Percentiles rank a stretch among this genome's conserved stretches.
Conservation (phyloP, 2,888 invertebrate species). For the Lepetodrilus schrolli region DNA sequence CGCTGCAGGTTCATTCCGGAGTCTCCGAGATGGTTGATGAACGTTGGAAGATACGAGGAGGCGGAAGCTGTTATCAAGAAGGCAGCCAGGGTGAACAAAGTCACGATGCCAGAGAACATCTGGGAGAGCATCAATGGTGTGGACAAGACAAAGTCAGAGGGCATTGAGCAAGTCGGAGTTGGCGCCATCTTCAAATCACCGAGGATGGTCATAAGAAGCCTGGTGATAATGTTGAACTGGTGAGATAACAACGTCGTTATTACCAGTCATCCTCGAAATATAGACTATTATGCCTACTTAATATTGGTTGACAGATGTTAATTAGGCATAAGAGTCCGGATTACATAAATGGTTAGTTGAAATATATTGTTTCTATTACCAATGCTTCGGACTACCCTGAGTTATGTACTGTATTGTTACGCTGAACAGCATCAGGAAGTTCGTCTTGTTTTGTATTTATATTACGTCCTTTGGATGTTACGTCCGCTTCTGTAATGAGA, state of each 20-base stretch:
- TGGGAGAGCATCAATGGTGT: conserved; percentile 46
- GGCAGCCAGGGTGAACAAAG: conserved; percentile 46
- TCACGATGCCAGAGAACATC: conserved; percentile 39
- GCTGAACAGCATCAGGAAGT: too few species aligned
- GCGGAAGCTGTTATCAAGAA: conserved; percentile 82
- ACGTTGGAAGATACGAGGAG: conserved; percentile 87
- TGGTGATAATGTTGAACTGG: conserved; percentile 43
- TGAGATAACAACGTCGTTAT: conserved; percentile 27
- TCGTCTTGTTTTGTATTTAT: too few species aligned
- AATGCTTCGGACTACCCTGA: too few species aligned
- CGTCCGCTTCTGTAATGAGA: too few species aligned
- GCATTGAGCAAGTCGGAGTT: conserved; percentile 40
- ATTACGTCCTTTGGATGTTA: too few species aligned
- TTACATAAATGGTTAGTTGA: too few species aligned
- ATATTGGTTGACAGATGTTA: too few species aligned
- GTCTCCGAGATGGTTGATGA: conserved; percentile 91
- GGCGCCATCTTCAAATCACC: conserved; percentile 39
- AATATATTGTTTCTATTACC: too few species aligned
- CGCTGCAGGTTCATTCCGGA: conserved; percentile 86
- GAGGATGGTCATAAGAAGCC: conserved; percentile 24
- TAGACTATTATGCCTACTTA: too few species aligned
- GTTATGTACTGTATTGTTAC: too few species aligned
- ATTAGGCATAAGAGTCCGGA: too few species aligned
- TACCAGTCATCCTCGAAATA: too few species aligned
- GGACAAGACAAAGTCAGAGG: conserved; percentile 34